Base-by-base conservation (phyloP, 2,888 invertebrate genomes). In the Epinotia demarniana region DNA sequence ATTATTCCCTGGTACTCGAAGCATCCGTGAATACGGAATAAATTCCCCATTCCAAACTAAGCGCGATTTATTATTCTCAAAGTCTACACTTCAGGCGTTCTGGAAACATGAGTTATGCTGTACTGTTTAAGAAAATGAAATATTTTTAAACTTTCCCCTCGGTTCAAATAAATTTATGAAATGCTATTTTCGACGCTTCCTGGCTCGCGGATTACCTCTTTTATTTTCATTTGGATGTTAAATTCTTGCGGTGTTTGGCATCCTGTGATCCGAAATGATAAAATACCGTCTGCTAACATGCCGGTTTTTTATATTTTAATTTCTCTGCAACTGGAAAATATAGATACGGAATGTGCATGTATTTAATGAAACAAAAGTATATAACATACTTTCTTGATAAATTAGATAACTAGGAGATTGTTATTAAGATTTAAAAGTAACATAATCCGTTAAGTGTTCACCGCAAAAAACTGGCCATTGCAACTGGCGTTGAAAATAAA, bases 61-160 rank as follows among this genome's bases (percentile, higher is more conserved):
- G 72, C 61, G 55, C 71, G 61, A 75, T 75, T 75, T 75, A 75
- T 75, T 72, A 75, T 75, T 71, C 73, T 33, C 61, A 75, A 75
- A 75, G 75, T 75, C 75, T 19, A 75, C 75, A 75, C 75, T 75
- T 61, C 71, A 75, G 74, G 57, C 73, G 73, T 53, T 9, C 57
- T 66, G 71, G 66, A 55, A 75, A 75, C 75, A 75, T 75, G 75
- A 75, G 75, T 75, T 72, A 75, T 67, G 75, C 75, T 72, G 75
- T 75, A 72, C 75, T 75, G 75, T 75, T 75, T 75, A 75, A 75
- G 75, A 72, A 72, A 75, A 75, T 75, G 75, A 75, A 72, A 75
- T 75, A 75, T 75, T 75, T 75, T 75, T 75, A 75, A 75, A 75
- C 71, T 75, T 75, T 75, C 75, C 69, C 66, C 67, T 19, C 63